A percentile compares a stretch with the other conserved stretches of the same genome.
phyloP scores from a whole-genome alignment of 2,113 vertebrate species.

The Mesitornis unicolor region DNA sequence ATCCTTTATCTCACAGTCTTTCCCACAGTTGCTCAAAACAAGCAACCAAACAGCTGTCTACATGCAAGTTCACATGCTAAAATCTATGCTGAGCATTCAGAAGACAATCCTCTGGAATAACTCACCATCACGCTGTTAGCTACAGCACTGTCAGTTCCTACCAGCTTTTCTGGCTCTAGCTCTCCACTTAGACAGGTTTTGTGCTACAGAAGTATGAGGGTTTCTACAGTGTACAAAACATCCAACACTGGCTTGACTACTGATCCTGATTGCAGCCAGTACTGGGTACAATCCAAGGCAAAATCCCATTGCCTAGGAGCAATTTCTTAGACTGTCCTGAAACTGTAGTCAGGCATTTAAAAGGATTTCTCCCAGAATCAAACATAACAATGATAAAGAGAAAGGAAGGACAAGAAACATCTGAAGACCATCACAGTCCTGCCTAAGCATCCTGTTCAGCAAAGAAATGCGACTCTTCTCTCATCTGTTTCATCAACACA shows the following conservation, averaged over 20 bases:
- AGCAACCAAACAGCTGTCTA: neutral
- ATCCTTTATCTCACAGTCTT: neutral
- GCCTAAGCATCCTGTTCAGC: neutral
- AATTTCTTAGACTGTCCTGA: neutral
- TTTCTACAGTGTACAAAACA: neutral
- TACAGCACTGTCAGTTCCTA: neutral
- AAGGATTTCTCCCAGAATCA: neutral
- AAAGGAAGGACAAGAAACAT: neutral
- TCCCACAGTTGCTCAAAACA: neutral
- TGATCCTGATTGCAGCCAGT: neutral
- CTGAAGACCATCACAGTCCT: neutral
- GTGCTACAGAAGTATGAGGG: neutral
- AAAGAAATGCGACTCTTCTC: neutral
- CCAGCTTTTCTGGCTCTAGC: neutral
- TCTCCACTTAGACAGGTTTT: neutral
- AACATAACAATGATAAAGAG: neutral
- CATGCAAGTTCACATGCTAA: neutral
- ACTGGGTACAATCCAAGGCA: neutral
- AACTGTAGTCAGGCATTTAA: neutral
- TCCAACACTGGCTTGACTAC: neutral
- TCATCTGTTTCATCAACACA: accelerated
- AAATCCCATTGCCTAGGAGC: neutral
- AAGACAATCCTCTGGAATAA: neutral
- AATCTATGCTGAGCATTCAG: neutral
- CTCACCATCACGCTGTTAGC: neutral